Evolutionary conservation across 2,888 invertebrate genomes (phyloP), one percentile per base, ranked within the genome.

Genomic region (Eurois occulta): DNA sequence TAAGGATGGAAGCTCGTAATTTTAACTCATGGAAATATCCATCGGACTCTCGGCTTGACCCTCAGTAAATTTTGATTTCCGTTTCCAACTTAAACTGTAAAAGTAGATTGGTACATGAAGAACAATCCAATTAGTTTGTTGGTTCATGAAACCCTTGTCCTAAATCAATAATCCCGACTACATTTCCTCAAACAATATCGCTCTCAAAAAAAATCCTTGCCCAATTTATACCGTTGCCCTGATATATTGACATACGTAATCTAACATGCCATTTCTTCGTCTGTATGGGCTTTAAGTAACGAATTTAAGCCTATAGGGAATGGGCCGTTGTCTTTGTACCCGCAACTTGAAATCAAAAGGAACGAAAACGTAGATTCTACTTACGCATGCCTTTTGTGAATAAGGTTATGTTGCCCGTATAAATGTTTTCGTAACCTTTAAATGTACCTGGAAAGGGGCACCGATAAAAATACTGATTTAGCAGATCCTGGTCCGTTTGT

Each of bases 161-260:
- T 67, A 46, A 72, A 83, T 70, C 66, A 83, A 83, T 86, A 86
- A 82, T 78, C 35, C 32, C 32, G 18, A 41, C 10, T 72, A 60
- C 66, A 81, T 75, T 75, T 41, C 67, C 43, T 46, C 32, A 6
- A 58, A 38, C 24, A 68, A 85, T 72, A 72, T 67, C 70, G 24
- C 73, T 64, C 32, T 74, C 65, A 69, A 78, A 80, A 52, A 72
- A 41, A 66, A 62, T 71, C 71, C 66, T 18, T 70, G 46, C 32
- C 52, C 46, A 67, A 71, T 72, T 66, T 77, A 72, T 72, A 75
- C 66, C 52, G 4, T 62, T 73, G 80, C 68, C 73, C 73, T 77
- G 71, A 83, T 88, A 88, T 80, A 86, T 86, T 89, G 85, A 85
- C 75, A 81, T 85, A 83, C 60, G 80, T 86, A 84, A 88, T 86